Percentiles rank a stretch among this genome's conserved stretches.
These are phyloP conservation scores for Raphicerus campestris DNA, from an alignment of 2,113 vertebrate species.

Conservation along the genomic window DNA sequence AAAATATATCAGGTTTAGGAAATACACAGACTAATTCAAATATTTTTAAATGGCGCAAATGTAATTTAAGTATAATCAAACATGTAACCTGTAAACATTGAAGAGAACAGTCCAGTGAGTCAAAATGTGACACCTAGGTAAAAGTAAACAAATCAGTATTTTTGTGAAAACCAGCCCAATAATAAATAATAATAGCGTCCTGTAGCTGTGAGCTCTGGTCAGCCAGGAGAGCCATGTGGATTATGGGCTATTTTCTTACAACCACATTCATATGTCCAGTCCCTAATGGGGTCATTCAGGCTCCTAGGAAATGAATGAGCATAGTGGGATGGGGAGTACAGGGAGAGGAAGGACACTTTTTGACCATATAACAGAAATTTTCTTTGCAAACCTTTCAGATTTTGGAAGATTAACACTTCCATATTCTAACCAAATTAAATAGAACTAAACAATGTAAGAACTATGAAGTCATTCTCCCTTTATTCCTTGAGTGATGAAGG, in stretches of 20 bases:
- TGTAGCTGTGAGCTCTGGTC: neutral
- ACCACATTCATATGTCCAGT: neutral
- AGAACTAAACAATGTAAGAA: neutral
- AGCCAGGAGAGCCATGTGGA: neutral
- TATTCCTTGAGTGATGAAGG: neutral
- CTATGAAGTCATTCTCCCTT: neutral
- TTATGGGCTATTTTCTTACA: neutral
- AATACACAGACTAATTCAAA: neutral
- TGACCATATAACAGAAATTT: neutral
- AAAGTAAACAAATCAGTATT: neutral
- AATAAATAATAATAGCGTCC: neutral
- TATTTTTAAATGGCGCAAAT: neutral
- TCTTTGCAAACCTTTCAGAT: neutral
- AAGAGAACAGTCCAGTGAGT: neutral
- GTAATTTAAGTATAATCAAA: neutral
- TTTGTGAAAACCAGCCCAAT: neutral
- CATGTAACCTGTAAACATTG: neutral
- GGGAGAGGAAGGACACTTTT: neutral
- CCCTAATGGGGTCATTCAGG: neutral
- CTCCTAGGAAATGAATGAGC: neutral
- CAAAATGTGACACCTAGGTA: neutral
- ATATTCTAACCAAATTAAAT: neutral
- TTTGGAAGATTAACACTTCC: neutral
- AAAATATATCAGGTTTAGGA: neutral
- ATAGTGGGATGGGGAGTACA: fast-evolving